Conservation (phyloP, 2,888 invertebrate species). For the Thalpophila matura region DNA sequence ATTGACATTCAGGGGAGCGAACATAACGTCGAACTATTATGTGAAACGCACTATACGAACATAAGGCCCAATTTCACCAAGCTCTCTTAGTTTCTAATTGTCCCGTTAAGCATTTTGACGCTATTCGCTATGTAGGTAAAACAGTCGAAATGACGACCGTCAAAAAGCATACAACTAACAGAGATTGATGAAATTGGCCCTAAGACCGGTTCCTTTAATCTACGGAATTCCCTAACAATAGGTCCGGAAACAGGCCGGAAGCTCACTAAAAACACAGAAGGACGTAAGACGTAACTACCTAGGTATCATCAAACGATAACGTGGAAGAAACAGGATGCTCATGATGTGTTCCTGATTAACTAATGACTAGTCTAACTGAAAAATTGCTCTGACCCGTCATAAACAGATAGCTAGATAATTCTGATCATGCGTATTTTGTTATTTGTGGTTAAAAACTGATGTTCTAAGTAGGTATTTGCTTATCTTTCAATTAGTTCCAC, state of each 20-base stretch:
- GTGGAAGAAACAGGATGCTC: conserved; percentile 60
- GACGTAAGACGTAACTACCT: too few species aligned
- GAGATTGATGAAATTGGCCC: too few species aligned
- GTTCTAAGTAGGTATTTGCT: neutral
- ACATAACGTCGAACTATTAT: too few species aligned
- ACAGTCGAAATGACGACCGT: too few species aligned
- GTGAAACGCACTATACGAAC: too few species aligned
- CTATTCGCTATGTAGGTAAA: too few species aligned
- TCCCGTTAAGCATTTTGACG: too few species aligned
- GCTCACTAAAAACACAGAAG: conserved; percentile 32
- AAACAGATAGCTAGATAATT: too few species aligned
- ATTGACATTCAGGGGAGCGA: too few species aligned
- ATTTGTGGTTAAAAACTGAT: neutral
- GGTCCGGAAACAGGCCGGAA: neutral
- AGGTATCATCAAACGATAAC: conserved; percentile 46
- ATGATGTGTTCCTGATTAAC: conserved; percentile 69
- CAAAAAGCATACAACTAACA: too few species aligned
- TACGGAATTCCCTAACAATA: neutral
- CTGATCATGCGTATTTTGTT: conserved; percentile 2
- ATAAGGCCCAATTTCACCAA: too few species aligned
- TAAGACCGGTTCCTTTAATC: conserved; percentile 12
- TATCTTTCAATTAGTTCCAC: conserved; percentile 15
- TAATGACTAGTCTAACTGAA: conserved; percentile 62
- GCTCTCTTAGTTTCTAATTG: too few species aligned
- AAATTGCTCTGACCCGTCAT: conserved; percentile 64